Base-by-base conservation (phyloP, 2,113 vertebrate species). In the Anser cygnoides region DNA sequence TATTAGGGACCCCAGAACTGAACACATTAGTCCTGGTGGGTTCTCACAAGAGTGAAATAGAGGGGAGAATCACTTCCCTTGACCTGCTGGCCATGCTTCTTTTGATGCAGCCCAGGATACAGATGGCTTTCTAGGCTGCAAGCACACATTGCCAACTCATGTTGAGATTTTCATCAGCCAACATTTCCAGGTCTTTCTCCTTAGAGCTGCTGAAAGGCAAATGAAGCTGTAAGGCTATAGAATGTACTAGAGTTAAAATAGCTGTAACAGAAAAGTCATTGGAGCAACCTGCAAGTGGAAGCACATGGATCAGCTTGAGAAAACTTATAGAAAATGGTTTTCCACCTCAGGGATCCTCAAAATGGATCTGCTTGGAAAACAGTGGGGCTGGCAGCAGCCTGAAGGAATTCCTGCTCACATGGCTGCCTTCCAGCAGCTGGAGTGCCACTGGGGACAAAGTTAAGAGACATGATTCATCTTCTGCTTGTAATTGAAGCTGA, bases 401-500 rank as follows among this genome's bases (percentile, higher is more conserved):
- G 41, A 72, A 94, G 85, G 91, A 91, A 67, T 22, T 73, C 55
- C 57, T 61, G 76, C 37, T 88, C 29, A 31, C 19, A n/a, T n/a
- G 55, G 29, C 61, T 71, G 84, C 90, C 82, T 93, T 84, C 37
- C 72, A 74, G 84, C 80, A 93, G 73, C 68, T 5, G 0, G 46
- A 71, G 59, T n/a, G 85, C 75, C 85, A 13, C 65, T 26, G 20
- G 74, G 79, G 87, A 90, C 39, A 35, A 31, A 74, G 68, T 39
- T 90, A 84, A 94, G 85, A 90, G 72, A 46, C 9, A 50, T 20
- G 52, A 94, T 94, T 95, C 79, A 84, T 96, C 90, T 86, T 90
- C 55, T 87, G 21, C 87, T 80, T 49, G 52, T 94, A 96, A 94
- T 67, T 87, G 76, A 39, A 93, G 76, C 83, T 94, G 93, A 96